Conservation (phyloP, 2,113 vertebrate genomes). For the Capricornis sumatraensis region DNA sequence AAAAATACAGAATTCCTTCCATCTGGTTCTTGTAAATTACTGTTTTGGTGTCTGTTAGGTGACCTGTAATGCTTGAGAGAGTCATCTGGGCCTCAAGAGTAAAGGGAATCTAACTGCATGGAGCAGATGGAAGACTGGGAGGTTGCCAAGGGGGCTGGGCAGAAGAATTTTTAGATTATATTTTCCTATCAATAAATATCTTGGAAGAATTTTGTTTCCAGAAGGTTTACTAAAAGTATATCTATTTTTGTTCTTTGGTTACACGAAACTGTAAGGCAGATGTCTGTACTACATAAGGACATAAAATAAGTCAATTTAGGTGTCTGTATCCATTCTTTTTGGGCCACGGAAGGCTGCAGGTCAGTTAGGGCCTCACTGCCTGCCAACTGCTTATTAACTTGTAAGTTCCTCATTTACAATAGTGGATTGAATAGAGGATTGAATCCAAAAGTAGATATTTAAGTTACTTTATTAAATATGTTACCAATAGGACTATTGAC, state of each 20-base stretch:
- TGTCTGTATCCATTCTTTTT: neutral
- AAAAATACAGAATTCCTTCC: conserved; percentile 29
- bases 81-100: conserved; percentile 26
- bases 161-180: conserved; percentile 64
- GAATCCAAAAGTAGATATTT: neutral
- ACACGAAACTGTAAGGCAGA: neutral
- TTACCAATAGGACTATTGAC: neutral
- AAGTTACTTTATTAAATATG: neutral
- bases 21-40: conserved; percentile 36
- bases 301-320: neutral
- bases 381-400: neutral
- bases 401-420: neutral
- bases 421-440: neutral
- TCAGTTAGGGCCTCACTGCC: neutral
- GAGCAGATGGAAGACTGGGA: conserved; percentile 32
- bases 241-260: conserved; percentile 35
- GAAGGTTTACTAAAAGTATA: conserved; percentile 47
- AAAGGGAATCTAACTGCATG: neutral
- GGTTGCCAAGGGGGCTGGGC: conserved; percentile 45
- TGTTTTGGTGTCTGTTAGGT: conserved; percentile 34
- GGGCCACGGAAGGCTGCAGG: neutral
- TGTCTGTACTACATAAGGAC: neutral
- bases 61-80: neutral
- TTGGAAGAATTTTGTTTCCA: conserved; percentile 64
- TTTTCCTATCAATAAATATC: conserved; percentile 67